Evolutionary conservation across 2,888 invertebrate species (phyloP), one percentile per base, ranked within the genome.

Genomic region (Lepidocyrtinus sp.): DNA sequence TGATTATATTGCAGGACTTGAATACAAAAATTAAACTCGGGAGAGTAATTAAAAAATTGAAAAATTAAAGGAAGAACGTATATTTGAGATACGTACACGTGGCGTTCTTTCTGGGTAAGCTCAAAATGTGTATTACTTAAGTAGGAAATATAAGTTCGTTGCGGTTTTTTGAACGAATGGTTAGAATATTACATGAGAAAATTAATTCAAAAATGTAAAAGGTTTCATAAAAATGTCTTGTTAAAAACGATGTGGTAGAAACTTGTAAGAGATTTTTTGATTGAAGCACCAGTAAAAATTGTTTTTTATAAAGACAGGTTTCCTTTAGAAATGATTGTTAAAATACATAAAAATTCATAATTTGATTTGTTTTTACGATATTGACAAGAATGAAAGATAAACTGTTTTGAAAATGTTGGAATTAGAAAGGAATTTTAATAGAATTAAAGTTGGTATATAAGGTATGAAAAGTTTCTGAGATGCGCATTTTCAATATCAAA

Each of bases 161-260:
- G 78, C 68, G 15, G 17, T 2, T 50, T 73, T 79, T 79, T 73
- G 73, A 79, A 79, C 78, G 25, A 73, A 78, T 79, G 73, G 78
- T 50, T 50, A n/a, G 50, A 50, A 50, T 17, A 12, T 50, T 50
- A 12, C 5, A 50, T 15, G n/a, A n/a, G 50, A 50, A 50, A 50
- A 50, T 12, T 79, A 79, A 55, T 45, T 5, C 70, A 65, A 71
- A 75, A 72, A 15, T 12, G 24, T 27, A 55, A 26, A 73, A 50
- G 65, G 64, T 73, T 61, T 27, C 25, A 15, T 26, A 69, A 55
- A 69, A 55, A 68, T n/a, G n/a, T n/a, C n/a, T n/a, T n/a, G n/a
- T n/a, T n/a, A n/a, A n/a, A n/a, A n/a, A n/a, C n/a, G n/a, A n/a
- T n/a, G n/a, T n/a, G n/a, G n/a, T n/a, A n/a, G n/a, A 36, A 36